A percentile compares a stretch with the other conserved stretches of the same genome.
Conservation (phyloP, 1,140 invertebrate species). For the Colletes gigas region DNA sequence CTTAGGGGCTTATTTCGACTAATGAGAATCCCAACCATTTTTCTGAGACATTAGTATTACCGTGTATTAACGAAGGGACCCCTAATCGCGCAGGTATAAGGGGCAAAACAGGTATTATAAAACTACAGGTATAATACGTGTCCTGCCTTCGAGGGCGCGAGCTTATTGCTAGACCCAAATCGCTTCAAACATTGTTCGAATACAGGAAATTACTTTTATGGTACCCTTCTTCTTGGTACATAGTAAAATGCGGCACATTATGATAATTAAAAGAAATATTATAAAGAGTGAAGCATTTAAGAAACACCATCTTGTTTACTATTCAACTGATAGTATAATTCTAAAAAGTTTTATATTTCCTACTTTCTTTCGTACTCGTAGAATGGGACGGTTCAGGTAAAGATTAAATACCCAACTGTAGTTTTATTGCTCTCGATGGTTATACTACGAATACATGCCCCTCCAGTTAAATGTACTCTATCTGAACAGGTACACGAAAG, state of each 20-base stretch:
- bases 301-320: background rate
- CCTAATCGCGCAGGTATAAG: slow-evolving; percentile 2
- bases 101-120: background rate
- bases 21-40: background rate
- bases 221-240: background rate
- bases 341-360: too few relatives aligned
- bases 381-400: background rate
- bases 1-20: background rate
- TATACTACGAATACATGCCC: background rate
- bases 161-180: background rate
- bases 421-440: background rate
- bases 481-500: background rate
- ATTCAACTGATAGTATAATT: background rate
- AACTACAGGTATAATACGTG: background rate
- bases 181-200: background rate
- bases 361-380: background rate
- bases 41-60: background rate
- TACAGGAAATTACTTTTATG: background rate
- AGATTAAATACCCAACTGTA: background rate
- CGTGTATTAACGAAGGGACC: background rate
- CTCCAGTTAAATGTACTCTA: background rate
- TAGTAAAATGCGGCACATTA: background rate
- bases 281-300: background rate
- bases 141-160: background rate
- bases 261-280: too few relatives aligned